Base-by-base conservation (phyloP, 2,797 vertebrate species). In the Alauda arvensis region DNA sequence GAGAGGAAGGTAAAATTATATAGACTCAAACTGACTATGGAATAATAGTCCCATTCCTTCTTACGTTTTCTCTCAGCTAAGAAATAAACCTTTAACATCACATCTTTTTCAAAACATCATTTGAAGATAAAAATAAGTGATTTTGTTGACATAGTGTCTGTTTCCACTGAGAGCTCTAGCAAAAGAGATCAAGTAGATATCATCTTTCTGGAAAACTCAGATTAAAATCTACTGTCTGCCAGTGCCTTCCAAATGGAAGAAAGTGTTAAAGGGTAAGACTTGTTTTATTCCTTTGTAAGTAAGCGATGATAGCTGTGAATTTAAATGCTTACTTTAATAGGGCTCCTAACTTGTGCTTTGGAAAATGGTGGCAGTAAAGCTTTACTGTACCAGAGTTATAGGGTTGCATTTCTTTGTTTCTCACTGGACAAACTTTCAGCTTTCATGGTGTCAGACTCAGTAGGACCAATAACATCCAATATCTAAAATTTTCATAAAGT, bases 51-150 rank as follows among this genome's bases (percentile, higher is more conserved):
- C 25, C 10, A n/a, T 88, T 92, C 23, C 43, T 75, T 88, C 87
- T 77, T 33, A 46, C 1, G 2, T 70, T 85, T 85, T 43, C 20
- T 20, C 49, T 70, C 56, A 57, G 52, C 18, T 61, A 83, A 81
- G 79, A 91, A 85, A 85, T 76, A 93, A 88, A 69, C 28, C 66
- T 87, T 77, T 92, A 90, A 74, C 33, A 69, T 51, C 8, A 20
- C 25, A 19, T 87, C 10, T 76, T 84, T 85, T 69, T 46, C 57
- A 67, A 77, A 63, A 40, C 63, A 51, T 74, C 20, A 53, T 65
- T 61, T 0, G 1, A 77, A 87, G 56, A 87, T 48, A 83, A 87
- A 89, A 94, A 51, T 20, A 67, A 67, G 33, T 63, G 57, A 87
- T 90, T 90, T 85, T 87, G 26, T 65, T 83, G 67, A 63, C 48